Percentiles rank a stretch among this genome's conserved stretches.
These are phyloP conservation scores for Bos indicus DNA, from an alignment of 2,113 vertebrate species.

Conservation along the genomic window DNA sequence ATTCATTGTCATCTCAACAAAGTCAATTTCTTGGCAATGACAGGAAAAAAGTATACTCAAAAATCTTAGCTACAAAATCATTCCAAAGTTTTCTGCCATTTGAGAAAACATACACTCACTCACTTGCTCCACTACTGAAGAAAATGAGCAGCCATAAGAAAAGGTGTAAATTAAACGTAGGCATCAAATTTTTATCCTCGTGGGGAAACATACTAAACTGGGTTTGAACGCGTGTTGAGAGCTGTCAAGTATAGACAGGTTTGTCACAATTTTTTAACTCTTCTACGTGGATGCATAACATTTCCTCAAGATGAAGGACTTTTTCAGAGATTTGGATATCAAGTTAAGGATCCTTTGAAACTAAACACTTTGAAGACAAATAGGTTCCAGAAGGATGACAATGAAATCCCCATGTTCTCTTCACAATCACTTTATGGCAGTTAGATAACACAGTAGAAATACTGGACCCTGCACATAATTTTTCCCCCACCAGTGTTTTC, in stretches of 20 bases:
- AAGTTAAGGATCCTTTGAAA: slow-evolving; percentile 66
- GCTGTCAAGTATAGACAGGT: neutral
- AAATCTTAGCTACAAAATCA: neutral
- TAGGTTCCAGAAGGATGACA: slow-evolving; percentile 67
- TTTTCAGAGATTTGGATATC: slow-evolving; percentile 41
- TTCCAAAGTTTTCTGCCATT: neutral
- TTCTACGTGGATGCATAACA: slow-evolving; percentile 34
- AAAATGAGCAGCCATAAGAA: neutral
- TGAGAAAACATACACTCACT: neutral
- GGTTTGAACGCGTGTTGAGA: neutral
- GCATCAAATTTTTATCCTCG: neutral
- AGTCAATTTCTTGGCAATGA: neutral
- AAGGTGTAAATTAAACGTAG: neutral
- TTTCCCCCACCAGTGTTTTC: neutral
- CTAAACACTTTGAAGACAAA: slow-evolving; percentile 65
- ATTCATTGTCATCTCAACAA: neutral
- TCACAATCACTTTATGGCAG: neutral
- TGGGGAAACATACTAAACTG: neutral
- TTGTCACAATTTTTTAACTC: slow-evolving; percentile 20
- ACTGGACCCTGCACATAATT: neutral
- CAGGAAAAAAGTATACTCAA: neutral
- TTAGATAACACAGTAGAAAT: slow-evolving; percentile 6
- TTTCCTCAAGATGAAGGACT: slow-evolving; percentile 55
- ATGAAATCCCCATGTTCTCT: slow-evolving; percentile 64
- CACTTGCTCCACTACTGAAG: neutral